Evolutionary conservation across 64 coral and sea anemone species (phyloP).

Genomic region (Astreopora myriophthalma): DNA sequence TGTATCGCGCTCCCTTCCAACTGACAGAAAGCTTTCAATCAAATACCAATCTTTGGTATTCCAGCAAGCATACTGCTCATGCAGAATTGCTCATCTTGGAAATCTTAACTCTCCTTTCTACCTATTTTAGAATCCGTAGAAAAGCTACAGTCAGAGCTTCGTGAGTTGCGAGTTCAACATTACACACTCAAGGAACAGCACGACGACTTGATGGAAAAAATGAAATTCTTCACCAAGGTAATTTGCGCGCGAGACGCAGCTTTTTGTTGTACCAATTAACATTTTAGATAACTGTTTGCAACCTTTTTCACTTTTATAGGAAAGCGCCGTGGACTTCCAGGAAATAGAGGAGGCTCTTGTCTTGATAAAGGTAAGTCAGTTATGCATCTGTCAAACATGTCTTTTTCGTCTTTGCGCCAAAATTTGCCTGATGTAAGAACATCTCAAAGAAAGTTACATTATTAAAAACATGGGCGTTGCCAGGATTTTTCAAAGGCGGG

Average conservation of each 20-base stretch:
- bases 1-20: no score
- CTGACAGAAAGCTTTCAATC: no score
- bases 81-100: not conserved
- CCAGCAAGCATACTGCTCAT: not conserved
- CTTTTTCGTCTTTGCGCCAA: not conserved
- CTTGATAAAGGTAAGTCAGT: slow-evolving; percentile 82
- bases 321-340: slow-evolving; percentile 94
- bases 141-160: slow-evolving; percentile 77
- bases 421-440: not conserved
- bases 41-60: no score
- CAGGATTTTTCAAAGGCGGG: no score
- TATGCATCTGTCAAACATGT: not conserved
- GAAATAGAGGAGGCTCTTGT: slow-evolving; percentile 95
- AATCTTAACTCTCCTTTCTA: not conserved
- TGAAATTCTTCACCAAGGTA: slow-evolving; percentile 99
- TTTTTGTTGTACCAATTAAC: not conserved
- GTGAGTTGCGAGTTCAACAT: slow-evolving; percentile 82
- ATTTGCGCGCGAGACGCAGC: not conserved
- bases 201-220: slow-evolving; percentile 94
- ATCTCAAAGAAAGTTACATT: no score
- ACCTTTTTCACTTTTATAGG: slow-evolving; percentile 40
- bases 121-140: slow-evolving; percentile 76
- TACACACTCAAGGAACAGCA: slow-evolving; percentile 95
- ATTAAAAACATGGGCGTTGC: no score
- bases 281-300: not conserved